Evolutionary conservation across 2,888 invertebrate species (phyloP).

Genomic region (Parapristionchus giblindavisi): DNA sequence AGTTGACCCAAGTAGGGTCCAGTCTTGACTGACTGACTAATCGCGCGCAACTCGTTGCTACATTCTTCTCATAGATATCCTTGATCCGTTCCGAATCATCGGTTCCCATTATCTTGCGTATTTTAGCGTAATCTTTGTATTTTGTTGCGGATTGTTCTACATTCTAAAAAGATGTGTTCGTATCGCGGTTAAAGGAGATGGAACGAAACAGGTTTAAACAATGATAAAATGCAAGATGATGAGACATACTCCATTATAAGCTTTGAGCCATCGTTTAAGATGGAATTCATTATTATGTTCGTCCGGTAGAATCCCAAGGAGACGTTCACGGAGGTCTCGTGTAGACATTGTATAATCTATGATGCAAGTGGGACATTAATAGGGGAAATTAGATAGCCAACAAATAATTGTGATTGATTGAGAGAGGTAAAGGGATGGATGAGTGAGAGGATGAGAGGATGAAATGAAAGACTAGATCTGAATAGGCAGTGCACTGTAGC

Average conservation of each 20-base stretch:
- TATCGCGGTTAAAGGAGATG: not conserved
- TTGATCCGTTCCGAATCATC: conserved; percentile 24
- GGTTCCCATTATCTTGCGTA: conserved; percentile 29
- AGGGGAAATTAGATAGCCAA: not conserved
- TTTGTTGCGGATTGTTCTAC: conserved; percentile 23
- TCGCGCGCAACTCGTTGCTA: conserved; percentile 32
- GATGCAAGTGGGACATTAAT: not conserved
- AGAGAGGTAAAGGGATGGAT: conserved; percentile 9
- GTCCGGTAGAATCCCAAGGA: conserved; percentile 26
- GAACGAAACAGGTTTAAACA: not conserved
- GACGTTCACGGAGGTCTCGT: conserved; percentile 27
- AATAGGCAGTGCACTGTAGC: conserved; percentile 35
- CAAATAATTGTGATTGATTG: no score
- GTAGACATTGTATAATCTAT: conserved; percentile 6
- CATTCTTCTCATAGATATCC: conserved; percentile 33
- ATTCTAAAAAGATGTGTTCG: not conserved
- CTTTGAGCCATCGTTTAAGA: conserved; percentile 39
- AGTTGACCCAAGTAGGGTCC: conserved; percentile 40
- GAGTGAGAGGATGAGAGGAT: conserved; percentile 16
- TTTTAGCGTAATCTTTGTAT: conserved; percentile 37
- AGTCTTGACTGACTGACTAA: conserved; percentile 42
- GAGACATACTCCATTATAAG: conserved; percentile 37
- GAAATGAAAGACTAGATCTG: conserved; percentile 35
- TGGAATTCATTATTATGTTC: conserved; percentile 40
- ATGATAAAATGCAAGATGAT: not conserved